These are phyloP conservation scores for Ditylenchus weischeri DNA, from an alignment of 2,888 invertebrate genomes.

Conservation along the genomic window DNA sequence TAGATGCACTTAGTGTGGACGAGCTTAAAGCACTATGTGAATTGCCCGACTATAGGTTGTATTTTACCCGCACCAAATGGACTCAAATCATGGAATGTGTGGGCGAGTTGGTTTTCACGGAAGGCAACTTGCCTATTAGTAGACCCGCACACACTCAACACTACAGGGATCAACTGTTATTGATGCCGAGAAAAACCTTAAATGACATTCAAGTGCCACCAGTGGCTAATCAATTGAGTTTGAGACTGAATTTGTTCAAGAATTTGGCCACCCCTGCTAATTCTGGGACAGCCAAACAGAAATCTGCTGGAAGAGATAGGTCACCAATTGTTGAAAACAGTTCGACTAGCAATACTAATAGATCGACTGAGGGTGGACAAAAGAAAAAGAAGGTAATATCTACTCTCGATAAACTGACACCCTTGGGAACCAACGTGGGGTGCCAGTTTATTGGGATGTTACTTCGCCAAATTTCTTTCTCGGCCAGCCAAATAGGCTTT, in stretches of 20 bases:
- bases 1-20: conserved; percentile 32
- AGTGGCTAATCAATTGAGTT: conserved; percentile 3
- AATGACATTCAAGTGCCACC: background rate
- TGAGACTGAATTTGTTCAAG: conserved; percentile 1
- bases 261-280: background rate
- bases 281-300: background rate
- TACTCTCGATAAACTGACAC: no score
- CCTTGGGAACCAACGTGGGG: no score
- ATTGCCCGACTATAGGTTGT: conserved; percentile 43
- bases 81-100: conserved; percentile 50
- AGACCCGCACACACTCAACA: background rate
- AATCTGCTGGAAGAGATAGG: background rate
- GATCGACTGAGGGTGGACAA: background rate
- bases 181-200: background rate
- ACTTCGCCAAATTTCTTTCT: no score
- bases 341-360: background rate
- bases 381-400: conserved; percentile 9
- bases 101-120: conserved; percentile 20
- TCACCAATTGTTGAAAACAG: background rate
- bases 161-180: background rate
- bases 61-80: conserved; percentile 53
- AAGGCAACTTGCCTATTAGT: background rate
- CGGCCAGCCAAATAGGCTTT: no score
- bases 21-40: conserved; percentile 35
- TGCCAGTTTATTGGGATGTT: no score